Evolutionary conservation across 2,888 invertebrate species (phyloP), one percentile per base, ranked within the genome.

Genomic region (Pammene fasciana): DNA sequence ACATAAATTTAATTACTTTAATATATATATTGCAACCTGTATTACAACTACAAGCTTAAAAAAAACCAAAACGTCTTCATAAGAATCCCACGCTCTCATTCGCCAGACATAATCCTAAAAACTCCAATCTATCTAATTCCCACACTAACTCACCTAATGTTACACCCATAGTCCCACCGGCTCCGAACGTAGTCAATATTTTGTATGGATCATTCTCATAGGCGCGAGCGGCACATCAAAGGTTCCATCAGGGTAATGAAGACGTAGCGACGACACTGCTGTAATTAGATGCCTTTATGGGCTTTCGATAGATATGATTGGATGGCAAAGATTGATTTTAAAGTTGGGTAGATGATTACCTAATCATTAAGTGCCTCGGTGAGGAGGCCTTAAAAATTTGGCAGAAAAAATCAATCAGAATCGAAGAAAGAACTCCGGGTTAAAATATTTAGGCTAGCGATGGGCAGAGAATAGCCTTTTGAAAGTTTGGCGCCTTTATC

Each of bases 211-310:
- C 10, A 11, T 7, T 7, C 0, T 26, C 34, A n/a, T 10, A 13
- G 46, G 38, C 48, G 18, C 7, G 9, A 7, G 41, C 52, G 61
- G 48, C 14, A 46, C 48, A 50, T 52, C 62, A 62, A 62, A 62
- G 41, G 41, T 36, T n/a, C 34, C 62, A 52, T 62, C 62, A 62
- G 41, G 41, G 41, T 78, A 82, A 87, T 86, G 83, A 86, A 86
- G 85, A 83, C 79, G 77, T 83, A 72, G 76, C 76, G 84, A 81
- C 81, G 87, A 86, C 86, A 86, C 83, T 79, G 71, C 73, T 75
- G 81, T 87, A 87, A 87, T 88, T 87, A 87, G 82, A 75, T 78
- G 80, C 80, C 79, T 86, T 82, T 86, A 85, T 85, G 79, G 78
- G 79, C 59, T 75, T 75, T 75, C 71, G 76, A 78, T 77, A 75